Evolutionary conservation across 2,113 vertebrate genomes (phyloP).

Genomic region (Tetrao urogallus): DNA sequence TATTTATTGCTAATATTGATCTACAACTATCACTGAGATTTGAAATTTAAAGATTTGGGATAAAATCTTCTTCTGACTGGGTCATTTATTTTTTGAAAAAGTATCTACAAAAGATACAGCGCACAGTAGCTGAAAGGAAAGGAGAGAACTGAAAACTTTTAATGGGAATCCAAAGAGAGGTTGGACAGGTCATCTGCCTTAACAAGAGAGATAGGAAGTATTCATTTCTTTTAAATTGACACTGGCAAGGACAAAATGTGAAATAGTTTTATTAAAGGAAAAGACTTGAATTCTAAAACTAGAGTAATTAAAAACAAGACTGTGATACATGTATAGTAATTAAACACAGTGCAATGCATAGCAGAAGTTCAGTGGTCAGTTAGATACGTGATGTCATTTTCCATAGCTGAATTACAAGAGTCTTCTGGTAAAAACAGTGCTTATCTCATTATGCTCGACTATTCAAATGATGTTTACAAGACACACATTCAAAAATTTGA

Average conservation of each 20-base stretch:
- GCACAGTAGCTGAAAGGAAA: slow-evolving; percentile 46
- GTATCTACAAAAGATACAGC: slow-evolving; percentile 54
- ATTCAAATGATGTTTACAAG: neutral
- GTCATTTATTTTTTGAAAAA: slow-evolving; percentile 52
- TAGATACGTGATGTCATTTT: neutral
- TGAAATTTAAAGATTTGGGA: slow-evolving; percentile 43
- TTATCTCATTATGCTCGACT: neutral
- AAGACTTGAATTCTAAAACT: slow-evolving; percentile 30
- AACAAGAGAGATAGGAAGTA: slow-evolving; percentile 66
- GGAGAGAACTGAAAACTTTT: slow-evolving; percentile 65
- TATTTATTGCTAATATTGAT: slow-evolving; percentile 59
- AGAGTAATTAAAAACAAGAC: slow-evolving; percentile 53
- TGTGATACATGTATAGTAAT: neutral
- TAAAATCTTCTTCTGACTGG: slow-evolving; percentile 40
- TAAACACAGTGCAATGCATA: slow-evolving; percentile 12
- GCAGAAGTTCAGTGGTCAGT: neutral
- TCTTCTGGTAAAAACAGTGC: neutral
- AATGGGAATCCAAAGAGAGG: slow-evolving; percentile 69
- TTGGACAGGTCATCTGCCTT: slow-evolving; percentile 65
- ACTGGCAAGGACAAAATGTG: slow-evolving; percentile 68
- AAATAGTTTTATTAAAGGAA: slow-evolving; percentile 61
- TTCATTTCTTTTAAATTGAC: slow-evolving; percentile 66
- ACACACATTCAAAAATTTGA: neutral
- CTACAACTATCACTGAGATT: neutral
- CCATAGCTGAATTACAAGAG: neutral